Conservation (phyloP, 2,888 invertebrate species). For the Onthophagus sagittarius region DNA sequence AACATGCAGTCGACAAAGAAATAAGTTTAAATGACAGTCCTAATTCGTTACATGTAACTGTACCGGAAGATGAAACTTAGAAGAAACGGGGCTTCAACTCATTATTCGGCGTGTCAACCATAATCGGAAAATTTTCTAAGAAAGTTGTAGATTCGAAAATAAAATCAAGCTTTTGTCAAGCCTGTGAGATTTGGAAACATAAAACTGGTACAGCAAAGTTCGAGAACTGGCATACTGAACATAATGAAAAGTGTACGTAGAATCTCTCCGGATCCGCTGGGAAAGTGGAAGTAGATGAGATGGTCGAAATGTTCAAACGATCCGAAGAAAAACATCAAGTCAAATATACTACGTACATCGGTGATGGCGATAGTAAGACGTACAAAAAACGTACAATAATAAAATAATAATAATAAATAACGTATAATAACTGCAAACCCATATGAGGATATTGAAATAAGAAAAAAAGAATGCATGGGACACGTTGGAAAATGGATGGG, state of each 20-base stretch:
- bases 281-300: slow-evolving; percentile 24
- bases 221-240: slow-evolving; percentile 24
- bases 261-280: slow-evolving; percentile 28
- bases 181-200: slow-evolving; percentile 6
- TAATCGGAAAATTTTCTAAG: slow-evolving; percentile 17
- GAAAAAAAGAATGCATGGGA: too few species aligned
- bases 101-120: slow-evolving; percentile 15
- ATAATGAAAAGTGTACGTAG: slow-evolving; percentile 25
- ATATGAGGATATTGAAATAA: too few species aligned
- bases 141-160: slow-evolving; percentile 18
- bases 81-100: slow-evolving; percentile 22
- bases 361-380: slow-evolving; percentile 22
- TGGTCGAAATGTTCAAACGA: slow-evolving; percentile 19
- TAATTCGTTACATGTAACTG: too few species aligned
- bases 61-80: too few species aligned
- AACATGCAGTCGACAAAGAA: too few species aligned
- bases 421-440: too few species aligned
- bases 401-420: too few species aligned
- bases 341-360: slow-evolving; percentile 19
- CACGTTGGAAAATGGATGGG: too few species aligned
- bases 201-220: slow-evolving; percentile 24
- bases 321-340: slow-evolving; percentile 10
- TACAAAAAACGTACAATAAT: too few species aligned
- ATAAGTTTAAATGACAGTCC: too few species aligned
- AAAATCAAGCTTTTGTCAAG: slow-evolving; percentile 16